A percentile compares a stretch with the other conserved stretches of the same genome.
Conservation (phyloP, 2,888 invertebrate genomes). For the Drosophila meridionalis region DNA sequence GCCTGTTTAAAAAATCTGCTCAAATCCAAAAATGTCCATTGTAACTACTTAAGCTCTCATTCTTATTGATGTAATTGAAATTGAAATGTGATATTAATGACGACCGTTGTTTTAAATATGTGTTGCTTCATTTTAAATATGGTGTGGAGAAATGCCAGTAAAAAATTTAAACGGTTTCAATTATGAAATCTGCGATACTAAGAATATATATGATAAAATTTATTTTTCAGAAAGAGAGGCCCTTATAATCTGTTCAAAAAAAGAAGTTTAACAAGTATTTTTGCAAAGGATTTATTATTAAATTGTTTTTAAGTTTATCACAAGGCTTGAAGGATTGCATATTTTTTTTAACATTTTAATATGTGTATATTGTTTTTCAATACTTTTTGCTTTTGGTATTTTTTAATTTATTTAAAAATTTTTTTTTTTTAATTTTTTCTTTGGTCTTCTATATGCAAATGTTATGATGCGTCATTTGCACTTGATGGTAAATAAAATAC, state of each 20-base stretch:
- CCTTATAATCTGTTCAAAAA: slow-evolving; percentile 73
- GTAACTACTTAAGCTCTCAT: no score
- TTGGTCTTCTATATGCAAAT: slow-evolving; percentile 51
- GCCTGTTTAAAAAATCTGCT: no score
- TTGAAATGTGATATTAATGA: no score
- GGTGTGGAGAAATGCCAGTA: no score
- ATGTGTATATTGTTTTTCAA: slow-evolving; percentile 23
- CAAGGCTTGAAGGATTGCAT: slow-evolving; percentile 62
- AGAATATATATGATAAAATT: no score
- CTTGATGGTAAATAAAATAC: slow-evolving; percentile 70
- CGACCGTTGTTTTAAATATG: no score
- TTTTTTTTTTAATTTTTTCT: neutral
- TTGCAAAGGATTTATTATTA: slow-evolving; percentile 57
- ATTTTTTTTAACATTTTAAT: slow-evolving; percentile 36
- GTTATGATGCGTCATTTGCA: slow-evolving; percentile 33
- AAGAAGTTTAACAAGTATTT: slow-evolving; percentile 59
- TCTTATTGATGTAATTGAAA: no score
- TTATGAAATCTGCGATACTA: no score
- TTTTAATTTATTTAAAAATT: neutral
- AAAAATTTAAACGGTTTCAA: no score
- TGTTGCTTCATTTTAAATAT: no score
- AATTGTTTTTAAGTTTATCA: slow-evolving; percentile 61
- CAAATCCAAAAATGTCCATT: no score
- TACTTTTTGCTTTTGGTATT: slow-evolving; percentile 16
- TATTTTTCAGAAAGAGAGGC: slow-evolving; percentile 63